Conservation (phyloP, 2,113 vertebrate species). For the Tringa solitaria region DNA sequence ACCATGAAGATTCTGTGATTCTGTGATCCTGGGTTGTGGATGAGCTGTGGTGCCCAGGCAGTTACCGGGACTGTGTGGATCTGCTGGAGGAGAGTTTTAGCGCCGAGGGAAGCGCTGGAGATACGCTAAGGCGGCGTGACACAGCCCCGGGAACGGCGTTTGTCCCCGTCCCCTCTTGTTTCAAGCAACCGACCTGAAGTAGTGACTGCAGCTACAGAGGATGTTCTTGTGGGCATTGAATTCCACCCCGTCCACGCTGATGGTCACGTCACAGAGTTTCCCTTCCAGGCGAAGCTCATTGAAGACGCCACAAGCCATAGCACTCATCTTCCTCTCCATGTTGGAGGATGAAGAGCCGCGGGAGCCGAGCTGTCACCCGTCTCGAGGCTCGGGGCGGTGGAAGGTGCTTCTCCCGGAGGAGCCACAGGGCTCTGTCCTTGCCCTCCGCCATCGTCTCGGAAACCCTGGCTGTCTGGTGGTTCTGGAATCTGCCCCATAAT, state of each 20-base stretch:
- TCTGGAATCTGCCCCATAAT: constrained; percentile 55
- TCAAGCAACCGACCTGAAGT: constrained; percentile 75
- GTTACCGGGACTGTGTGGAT: not conserved
- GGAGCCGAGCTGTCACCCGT: constrained; percentile 11
- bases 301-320: constrained; percentile 72
- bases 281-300: constrained; percentile 80
- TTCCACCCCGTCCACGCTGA: constrained; percentile 75
- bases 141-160: not conserved
- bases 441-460: constrained; percentile 40
- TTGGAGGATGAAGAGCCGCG: constrained; percentile 9
- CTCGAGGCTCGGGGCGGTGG: constrained; percentile 18
- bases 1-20: no score
- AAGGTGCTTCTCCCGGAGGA: constrained; percentile 25
- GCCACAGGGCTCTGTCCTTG: constrained; percentile 30
- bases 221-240: constrained; percentile 84
- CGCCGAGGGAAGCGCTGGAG: not conserved
- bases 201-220: constrained; percentile 82
- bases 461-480: not conserved
- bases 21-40: not conserved
- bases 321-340: constrained; percentile 74
- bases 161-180: not conserved
- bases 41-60: not conserved
- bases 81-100: not conserved
- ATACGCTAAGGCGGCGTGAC: not conserved
- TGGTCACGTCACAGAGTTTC: constrained; percentile 79